A percentile compares a stretch with the other conserved stretches of the same genome.
Evolutionary conservation across 1,140 invertebrate genomes (phyloP).

Genomic region (Brachionus sp.): DNA sequence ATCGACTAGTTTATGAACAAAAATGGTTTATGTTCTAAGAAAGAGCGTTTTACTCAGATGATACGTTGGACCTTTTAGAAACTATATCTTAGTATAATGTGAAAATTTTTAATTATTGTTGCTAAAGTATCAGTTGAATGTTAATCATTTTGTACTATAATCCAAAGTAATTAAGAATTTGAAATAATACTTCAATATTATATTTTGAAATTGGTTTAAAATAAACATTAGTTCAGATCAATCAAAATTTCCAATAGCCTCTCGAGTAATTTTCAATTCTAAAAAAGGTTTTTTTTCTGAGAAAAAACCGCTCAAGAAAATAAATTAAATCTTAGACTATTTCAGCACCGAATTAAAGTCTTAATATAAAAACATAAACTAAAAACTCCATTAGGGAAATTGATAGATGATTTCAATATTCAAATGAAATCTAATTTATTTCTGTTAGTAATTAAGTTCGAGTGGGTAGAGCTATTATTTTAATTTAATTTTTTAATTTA

Average conservation of each 20-base stretch:
- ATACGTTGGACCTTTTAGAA: not conserved
- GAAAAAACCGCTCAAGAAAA: not conserved
- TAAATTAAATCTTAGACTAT: not conserved
- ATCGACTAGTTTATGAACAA: not conserved
- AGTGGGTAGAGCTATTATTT: not conserved
- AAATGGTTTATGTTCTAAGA: not conserved
- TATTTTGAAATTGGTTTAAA: not conserved
- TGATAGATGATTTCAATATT: not conserved
- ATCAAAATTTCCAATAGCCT: not conserved
- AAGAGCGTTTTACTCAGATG: not conserved
- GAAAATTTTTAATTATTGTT: not conserved
- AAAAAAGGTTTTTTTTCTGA: not conserved
- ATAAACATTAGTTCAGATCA: not conserved
- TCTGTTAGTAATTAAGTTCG: not conserved
- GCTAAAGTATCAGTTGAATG: not conserved
- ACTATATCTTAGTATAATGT: not conserved
- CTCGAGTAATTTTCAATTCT: not conserved
- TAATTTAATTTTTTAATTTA: constrained; percentile 5
- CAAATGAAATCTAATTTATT: not conserved
- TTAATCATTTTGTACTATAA: not conserved
- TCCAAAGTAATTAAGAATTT: not conserved
- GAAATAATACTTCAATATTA: not conserved
- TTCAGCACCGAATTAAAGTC: not conserved
- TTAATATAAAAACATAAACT: not conserved
- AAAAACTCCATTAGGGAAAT: not conserved